These are phyloP conservation scores for Lonchura striata DNA, from an alignment of 2,113 vertebrate species.

Conservation along the genomic window DNA sequence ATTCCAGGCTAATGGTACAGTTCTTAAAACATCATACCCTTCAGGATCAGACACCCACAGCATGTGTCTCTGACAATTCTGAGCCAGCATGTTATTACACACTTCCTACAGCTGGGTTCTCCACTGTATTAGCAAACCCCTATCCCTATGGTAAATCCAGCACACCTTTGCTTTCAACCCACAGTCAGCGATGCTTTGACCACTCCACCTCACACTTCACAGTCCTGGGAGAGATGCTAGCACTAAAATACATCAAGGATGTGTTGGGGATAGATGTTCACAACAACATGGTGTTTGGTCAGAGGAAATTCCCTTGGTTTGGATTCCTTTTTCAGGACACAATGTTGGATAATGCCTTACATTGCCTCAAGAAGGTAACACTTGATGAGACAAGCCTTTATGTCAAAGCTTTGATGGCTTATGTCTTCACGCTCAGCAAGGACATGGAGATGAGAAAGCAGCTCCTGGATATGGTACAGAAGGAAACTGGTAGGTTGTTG, in stretches of 20 bases:
- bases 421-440: slow-evolving; percentile 42
- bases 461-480: slow-evolving; percentile 26
- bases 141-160: not conserved
- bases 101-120: not conserved
- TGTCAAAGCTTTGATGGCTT: slow-evolving; percentile 58
- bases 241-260: not conserved
- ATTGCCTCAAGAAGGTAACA: slow-evolving; percentile 23
- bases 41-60: not conserved
- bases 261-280: not conserved
- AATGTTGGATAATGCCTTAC: slow-evolving; percentile 38
- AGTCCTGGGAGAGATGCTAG: not conserved
- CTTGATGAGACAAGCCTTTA: slow-evolving; percentile 30
- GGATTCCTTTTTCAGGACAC: slow-evolving; percentile 17
- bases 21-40: not conserved
- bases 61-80: not conserved
- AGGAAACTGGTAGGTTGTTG: slow-evolving; percentile 16
- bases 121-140: not conserved
- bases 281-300: not conserved
- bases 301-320: not conserved
- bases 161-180: not conserved
- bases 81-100: not conserved
- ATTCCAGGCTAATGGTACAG: not conserved
- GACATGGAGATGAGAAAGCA: slow-evolving; percentile 14
- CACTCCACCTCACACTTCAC: accelerated
- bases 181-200: not conserved